These are phyloP conservation scores for Blera fallax DNA, from an alignment of 2,888 invertebrate genomes.

Conservation along the genomic window DNA sequence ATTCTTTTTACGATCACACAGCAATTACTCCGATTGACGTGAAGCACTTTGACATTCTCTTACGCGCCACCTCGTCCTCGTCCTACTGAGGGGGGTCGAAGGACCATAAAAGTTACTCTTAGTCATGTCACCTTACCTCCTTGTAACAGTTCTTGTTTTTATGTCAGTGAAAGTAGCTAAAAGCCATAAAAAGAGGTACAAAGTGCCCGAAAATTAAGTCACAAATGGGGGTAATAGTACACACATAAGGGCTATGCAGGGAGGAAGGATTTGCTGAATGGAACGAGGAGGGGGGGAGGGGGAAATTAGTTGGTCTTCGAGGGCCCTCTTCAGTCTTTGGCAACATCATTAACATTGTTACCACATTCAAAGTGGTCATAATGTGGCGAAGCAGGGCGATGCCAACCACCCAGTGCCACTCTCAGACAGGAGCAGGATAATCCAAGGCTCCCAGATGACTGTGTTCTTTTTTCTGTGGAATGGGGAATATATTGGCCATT, in stretches of 20 bases:
- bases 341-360: conserved; percentile 38
- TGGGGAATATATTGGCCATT: conserved; percentile 6
- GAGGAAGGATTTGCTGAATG: background rate
- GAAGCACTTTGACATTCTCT: conserved; percentile 18
- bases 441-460: background rate
- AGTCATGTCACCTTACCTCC: background rate
- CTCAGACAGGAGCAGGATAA: background rate
- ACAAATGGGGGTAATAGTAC: background rate
- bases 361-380: conserved; percentile 27
- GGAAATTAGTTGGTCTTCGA: background rate
- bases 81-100: no score
- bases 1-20: conserved; percentile 8
- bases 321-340: background rate
- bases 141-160: background rate
- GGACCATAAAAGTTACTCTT: background rate
- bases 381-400: conserved; percentile 1
- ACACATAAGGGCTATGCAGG: background rate
- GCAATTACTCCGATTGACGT: conserved; percentile 6
- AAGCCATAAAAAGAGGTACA: conserved; percentile 23
- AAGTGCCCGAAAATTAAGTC: conserved; percentile 21
- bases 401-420: background rate
- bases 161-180: background rate
- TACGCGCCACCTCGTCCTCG: background rate
- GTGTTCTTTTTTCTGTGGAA: background rate
- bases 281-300: no score